Percentiles rank a stretch among this genome's conserved stretches.
Conservation (phyloP, 2,797 vertebrate genomes). For the Tadarida brasiliensis region DNA sequence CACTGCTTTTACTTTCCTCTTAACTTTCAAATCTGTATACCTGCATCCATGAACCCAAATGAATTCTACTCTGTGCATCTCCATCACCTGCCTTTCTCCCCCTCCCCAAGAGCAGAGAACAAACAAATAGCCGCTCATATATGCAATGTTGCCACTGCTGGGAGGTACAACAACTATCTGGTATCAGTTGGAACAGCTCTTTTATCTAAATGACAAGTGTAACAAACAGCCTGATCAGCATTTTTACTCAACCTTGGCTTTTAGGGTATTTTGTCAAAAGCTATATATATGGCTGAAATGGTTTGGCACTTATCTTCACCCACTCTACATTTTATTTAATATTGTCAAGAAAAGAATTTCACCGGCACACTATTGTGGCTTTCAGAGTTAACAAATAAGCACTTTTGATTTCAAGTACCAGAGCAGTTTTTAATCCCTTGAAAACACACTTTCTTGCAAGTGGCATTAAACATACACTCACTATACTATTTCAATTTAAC, state of each 20-base stretch:
- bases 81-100: background rate
- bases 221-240: constrained; percentile 81
- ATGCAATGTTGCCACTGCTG: constrained; percentile 49
- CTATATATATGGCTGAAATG: constrained; percentile 65
- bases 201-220: constrained; percentile 82
- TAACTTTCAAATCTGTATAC: background rate
- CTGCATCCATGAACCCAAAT: background rate
- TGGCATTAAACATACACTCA: constrained; percentile 45
- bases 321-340: constrained; percentile 75
- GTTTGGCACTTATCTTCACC: constrained; percentile 67
- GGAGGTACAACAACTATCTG: constrained; percentile 60
- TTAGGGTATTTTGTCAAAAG: constrained; percentile 62
- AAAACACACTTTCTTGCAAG: constrained; percentile 67
- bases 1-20: background rate
- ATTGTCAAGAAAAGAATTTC: constrained; percentile 59
- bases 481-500: constrained; percentile 64
- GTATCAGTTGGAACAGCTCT: constrained; percentile 71
- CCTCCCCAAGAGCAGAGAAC: constrained; percentile 46
- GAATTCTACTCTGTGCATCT: background rate
- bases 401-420: constrained; percentile 65
- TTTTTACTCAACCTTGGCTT: constrained; percentile 78
- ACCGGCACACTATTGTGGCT: constrained; percentile 55
- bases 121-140: constrained; percentile 67
- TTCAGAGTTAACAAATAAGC: constrained; percentile 72
- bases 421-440: constrained; percentile 60